Percentiles rank a stretch among this genome's conserved stretches.
Evolutionary conservation across 2,888 invertebrate genomes (phyloP).

Genomic region (Listrodromus nycthemerus): DNA sequence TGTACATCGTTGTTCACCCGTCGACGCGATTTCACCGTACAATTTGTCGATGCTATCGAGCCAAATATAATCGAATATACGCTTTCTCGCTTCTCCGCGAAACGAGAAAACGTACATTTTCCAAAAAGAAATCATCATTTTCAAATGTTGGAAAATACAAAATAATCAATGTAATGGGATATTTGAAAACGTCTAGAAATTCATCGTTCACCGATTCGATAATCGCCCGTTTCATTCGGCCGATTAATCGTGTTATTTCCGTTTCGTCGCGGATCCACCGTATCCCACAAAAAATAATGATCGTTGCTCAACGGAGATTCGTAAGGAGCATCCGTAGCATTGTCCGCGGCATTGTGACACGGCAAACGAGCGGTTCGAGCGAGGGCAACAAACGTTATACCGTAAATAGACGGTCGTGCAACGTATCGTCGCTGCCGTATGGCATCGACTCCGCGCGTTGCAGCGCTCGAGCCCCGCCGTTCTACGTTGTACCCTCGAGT

Average conservation of each 20-base stretch:
- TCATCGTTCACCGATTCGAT: too few species aligned
- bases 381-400: not conserved
- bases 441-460: not conserved
- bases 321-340: not conserved
- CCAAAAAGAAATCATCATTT: not conserved
- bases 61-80: not conserved
- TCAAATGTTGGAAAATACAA: not conserved
- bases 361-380: constrained; percentile 1
- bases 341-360: too few species aligned
- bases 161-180: not conserved
- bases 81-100: not conserved
- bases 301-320: not conserved
- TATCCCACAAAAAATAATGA: too few species aligned
- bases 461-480: constrained; percentile 36
- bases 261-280: too few species aligned
- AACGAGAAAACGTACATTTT: not conserved
- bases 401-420: too few species aligned
- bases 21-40: not conserved
- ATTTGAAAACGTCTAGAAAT: too few species aligned
- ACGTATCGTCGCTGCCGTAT: too few species aligned
- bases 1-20: constrained; percentile 1
- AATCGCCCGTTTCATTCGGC: too few species aligned
- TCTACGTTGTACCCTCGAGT: constrained; percentile 24
- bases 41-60: not conserved
- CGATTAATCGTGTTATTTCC: too few species aligned